Base-by-base conservation (phyloP, 2,113 vertebrate genomes). In the Apus apus region DNA sequence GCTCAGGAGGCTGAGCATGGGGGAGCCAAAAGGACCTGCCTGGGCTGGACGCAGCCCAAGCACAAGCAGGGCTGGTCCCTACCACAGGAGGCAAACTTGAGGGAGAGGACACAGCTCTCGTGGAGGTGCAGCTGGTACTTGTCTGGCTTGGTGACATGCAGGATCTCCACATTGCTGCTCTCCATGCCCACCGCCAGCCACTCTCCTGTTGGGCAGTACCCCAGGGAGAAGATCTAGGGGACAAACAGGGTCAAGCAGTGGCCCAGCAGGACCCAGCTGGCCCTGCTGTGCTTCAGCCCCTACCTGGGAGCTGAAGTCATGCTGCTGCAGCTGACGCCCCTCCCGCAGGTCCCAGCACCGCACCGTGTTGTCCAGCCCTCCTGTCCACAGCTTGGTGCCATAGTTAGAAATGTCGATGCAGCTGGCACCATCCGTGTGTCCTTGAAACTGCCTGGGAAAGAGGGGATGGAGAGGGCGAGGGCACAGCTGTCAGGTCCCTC, bases 71-170 rank as follows among this genome's bases (percentile, higher is more conserved):
- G 50, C 50, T 50, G 0, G 0, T n/a, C 16, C 91, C 85, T 93
- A 99, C 99, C 99, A 0, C 99, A 99, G 96, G 99, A 99, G 82
- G 99, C 99, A 1, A 99, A 99, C 86, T 99, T 99, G 89, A 99
- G 98, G 3, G 99, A 99, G 62, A 99, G 98, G 90, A 99, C 99
- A 2, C 99, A 99, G 97, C 99, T 99, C 96, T 99, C 98, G 0
- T 99, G 99, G 8, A 98, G 97, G 56, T 98, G 98, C 92, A 98
- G 98, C 97, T 97, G 94, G 94, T 97, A 97, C 27, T 98, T 98
- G 96, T 97, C 97, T 1, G 97, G 97, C 54, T 98, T 98, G 30
- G 82, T 94, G 68, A 98, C 97, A 5, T 98, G 97, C 58, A 98
- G 97, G 26, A 99, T 98, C 91, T 98, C 98, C 71, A 99, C 98